Conservation (phyloP, 2,113 vertebrate species). For the Xyliphius kryptos region DNA sequence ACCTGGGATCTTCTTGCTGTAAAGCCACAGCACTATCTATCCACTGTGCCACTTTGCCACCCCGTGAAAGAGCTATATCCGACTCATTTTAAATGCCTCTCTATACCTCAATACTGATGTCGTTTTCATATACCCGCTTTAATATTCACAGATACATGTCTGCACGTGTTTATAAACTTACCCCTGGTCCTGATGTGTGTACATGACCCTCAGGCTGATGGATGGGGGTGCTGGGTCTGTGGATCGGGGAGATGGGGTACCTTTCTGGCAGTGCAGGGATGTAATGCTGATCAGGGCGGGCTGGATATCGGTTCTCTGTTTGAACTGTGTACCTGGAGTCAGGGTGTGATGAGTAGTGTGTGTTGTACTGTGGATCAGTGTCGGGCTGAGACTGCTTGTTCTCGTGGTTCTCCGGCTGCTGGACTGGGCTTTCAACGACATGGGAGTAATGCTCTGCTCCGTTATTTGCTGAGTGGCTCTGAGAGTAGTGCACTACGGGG, state of each 20-base stretch:
- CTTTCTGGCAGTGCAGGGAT: slow-evolving; percentile 26
- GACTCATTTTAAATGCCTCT: too few species aligned
- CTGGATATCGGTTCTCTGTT: slow-evolving; percentile 25
- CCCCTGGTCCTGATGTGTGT: slow-evolving; percentile 58
- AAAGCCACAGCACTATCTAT: too few species aligned
- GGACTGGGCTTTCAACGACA: too few species aligned
- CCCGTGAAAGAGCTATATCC: too few species aligned
- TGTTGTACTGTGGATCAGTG: slow-evolving; percentile 43
- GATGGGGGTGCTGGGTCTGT: slow-evolving; percentile 39
- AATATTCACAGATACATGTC: too few species aligned
- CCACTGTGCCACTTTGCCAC: too few species aligned
- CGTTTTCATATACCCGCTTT: too few species aligned
- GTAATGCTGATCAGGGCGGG: too few species aligned
- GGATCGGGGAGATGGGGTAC: slow-evolving; percentile 47
- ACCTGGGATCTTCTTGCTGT: too few species aligned
- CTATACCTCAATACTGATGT: too few species aligned
- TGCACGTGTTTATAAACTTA: too few species aligned
- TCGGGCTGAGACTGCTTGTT: slow-evolving; percentile 28
- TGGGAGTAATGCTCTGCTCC: slow-evolving; percentile 54
- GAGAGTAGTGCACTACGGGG: slow-evolving; percentile 70
- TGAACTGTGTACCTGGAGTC: slow-evolving; percentile 36
- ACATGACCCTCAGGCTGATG: slow-evolving; percentile 47
- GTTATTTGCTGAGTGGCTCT: slow-evolving; percentile 57
- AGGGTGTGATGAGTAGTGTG: slow-evolving; percentile 13
- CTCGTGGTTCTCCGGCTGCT: slow-evolving; percentile 43